Percentiles rank a stretch among this genome's conserved stretches.
These are phyloP conservation scores for Nipponia nippon DNA, from an alignment of 2,113 vertebrate genomes.

Conservation along the genomic window DNA sequence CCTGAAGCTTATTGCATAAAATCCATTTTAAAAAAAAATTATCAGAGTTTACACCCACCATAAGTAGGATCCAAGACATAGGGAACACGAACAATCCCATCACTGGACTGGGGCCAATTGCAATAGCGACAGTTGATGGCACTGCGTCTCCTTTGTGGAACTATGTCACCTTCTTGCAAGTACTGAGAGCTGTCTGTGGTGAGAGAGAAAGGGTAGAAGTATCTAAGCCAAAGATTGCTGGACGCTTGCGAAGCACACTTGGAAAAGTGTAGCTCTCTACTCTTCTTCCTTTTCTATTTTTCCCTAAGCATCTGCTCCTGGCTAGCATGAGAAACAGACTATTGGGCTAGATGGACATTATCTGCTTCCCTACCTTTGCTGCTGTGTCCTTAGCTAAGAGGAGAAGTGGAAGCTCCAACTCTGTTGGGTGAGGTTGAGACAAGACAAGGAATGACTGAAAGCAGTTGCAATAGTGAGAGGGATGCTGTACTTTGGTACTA, in stretches of 20 bases:
- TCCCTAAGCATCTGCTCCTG: neutral
- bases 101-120: slow-evolving; percentile 78
- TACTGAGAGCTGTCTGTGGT: slow-evolving; percentile 13
- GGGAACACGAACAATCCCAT: slow-evolving; percentile 81
- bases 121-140: slow-evolving; percentile 78
- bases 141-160: slow-evolving; percentile 65
- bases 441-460: neutral
- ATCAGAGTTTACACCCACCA: slow-evolving; percentile 39
- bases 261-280: neutral
- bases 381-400: neutral
- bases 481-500: neutral
- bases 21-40: neutral
- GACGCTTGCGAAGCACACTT: neutral
- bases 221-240: neutral
- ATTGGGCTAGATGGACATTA: neutral
- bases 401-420: neutral
- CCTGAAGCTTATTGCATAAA: neutral
- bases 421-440: neutral
- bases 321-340: neutral
- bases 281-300: neutral
- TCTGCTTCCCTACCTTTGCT: neutral
- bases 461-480: neutral
- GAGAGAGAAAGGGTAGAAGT: neutral
- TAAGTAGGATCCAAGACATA: slow-evolving; percentile 78
- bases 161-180: slow-evolving; percentile 79